These are phyloP conservation scores for Hirundo rustica DNA, from an alignment of 2,797 vertebrate species.

Conservation along the genomic window DNA sequence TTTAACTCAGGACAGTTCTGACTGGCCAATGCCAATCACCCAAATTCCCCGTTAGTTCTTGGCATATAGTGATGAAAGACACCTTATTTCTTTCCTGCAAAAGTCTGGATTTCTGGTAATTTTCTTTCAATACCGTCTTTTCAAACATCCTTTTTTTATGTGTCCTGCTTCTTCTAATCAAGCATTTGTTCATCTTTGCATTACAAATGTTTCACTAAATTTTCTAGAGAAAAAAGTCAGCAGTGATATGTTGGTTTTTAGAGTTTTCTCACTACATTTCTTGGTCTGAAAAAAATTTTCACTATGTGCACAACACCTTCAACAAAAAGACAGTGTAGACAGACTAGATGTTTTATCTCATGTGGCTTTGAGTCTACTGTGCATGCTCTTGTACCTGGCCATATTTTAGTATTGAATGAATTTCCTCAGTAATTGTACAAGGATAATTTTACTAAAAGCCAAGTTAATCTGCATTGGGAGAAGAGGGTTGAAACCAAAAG, in stretches of 20 bases:
- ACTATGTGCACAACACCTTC: background rate
- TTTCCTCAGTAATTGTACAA: background rate
- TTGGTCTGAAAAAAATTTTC: background rate
- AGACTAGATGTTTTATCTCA: background rate
- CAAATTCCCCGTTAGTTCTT: background rate
- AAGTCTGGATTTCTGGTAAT: background rate
- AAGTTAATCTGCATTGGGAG: background rate
- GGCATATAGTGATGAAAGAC: background rate
- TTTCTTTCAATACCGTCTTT: background rate
- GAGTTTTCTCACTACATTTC: background rate
- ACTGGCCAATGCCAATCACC: background rate
- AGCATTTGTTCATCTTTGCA: background rate
- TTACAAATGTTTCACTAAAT: background rate
- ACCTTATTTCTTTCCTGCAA: background rate
- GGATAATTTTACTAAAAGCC: background rate
- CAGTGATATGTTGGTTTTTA: background rate
- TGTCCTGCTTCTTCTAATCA: background rate
- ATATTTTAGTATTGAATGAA: background rate
- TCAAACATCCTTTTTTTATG: background rate
- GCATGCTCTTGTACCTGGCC: background rate
- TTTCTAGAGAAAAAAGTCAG: background rate
- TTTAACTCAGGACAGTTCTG: background rate
- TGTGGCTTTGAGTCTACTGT: background rate
- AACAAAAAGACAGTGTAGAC: background rate
- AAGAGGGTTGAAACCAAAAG: background rate